Evolutionary conservation across 2,797 vertebrate genomes (phyloP).

Genomic region (Momotus momota): DNA sequence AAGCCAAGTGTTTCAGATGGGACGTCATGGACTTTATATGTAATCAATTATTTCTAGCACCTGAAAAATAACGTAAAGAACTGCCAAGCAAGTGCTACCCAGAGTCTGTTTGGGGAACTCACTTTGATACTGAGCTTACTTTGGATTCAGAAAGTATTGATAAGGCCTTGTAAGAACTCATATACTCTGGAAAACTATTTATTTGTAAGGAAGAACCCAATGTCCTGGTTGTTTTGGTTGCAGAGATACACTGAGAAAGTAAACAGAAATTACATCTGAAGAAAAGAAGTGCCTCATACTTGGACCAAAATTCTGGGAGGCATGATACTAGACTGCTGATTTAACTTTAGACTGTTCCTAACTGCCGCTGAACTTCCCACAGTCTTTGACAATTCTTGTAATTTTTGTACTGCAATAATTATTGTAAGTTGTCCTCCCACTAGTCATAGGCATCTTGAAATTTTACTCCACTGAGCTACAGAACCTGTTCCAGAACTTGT

Average conservation of each 20-base stretch:
- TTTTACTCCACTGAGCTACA: neutral
- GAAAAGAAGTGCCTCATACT: neutral
- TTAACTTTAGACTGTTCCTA: neutral
- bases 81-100: neutral
- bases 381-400: neutral
- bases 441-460: neutral
- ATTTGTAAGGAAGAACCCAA: neutral
- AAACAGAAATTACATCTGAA: neutral
- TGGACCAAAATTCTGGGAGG: neutral
- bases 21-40: neutral
- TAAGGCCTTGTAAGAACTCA: neutral
- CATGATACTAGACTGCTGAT: neutral
- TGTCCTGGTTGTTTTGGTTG: neutral
- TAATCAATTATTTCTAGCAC: neutral
- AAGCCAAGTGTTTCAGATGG: neutral
- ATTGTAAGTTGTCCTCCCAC: neutral
- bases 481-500: neutral
- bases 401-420: neutral
- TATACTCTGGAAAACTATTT: neutral
- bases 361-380: neutral
- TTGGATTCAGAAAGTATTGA: neutral
- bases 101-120: neutral
- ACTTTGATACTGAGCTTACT: neutral
- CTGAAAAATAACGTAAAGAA: constrained; percentile 33
- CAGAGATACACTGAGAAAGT: neutral